These are phyloP conservation scores for Corythornis vintsioides DNA, from an alignment of 2,113 vertebrate species.

Conservation along the genomic window DNA sequence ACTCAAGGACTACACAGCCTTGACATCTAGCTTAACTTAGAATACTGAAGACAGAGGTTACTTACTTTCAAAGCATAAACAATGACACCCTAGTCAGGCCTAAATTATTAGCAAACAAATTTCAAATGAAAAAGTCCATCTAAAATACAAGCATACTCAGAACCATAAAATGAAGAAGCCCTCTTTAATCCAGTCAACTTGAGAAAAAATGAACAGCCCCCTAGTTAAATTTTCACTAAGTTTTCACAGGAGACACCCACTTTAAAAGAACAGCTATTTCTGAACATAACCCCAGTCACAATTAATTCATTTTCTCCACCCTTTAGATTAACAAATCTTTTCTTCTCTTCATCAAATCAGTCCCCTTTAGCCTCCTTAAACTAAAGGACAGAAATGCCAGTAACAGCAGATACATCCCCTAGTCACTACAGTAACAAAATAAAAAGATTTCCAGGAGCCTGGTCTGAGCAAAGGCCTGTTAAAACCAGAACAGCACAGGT, in stretches of 20 bases:
- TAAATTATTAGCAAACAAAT: neutral
- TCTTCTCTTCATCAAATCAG: neutral
- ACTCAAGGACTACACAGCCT: neutral
- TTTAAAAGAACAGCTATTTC: neutral
- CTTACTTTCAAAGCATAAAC: neutral
- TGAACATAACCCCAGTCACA: neutral
- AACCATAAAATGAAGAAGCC: neutral
- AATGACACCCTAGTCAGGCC: neutral
- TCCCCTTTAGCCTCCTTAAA: neutral
- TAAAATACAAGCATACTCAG: neutral
- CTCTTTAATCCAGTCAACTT: neutral
- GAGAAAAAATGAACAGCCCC: rapidly evolving
- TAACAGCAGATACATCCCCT: neutral
- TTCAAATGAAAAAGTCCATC: neutral
- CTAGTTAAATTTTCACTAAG: neutral
- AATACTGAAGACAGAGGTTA: neutral
- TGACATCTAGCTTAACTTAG: neutral
- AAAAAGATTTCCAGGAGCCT: neutral
- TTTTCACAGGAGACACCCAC: neutral
- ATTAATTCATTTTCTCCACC: neutral
- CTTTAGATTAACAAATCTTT: neutral
- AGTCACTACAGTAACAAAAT: neutral
- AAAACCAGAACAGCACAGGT: neutral
- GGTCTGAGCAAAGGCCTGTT: neutral
- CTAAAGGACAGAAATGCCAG: neutral